Evolutionary conservation across 2,888 invertebrate species (phyloP), one percentile per base, ranked within the genome.

Genomic region (Parnassius orleans): DNA sequence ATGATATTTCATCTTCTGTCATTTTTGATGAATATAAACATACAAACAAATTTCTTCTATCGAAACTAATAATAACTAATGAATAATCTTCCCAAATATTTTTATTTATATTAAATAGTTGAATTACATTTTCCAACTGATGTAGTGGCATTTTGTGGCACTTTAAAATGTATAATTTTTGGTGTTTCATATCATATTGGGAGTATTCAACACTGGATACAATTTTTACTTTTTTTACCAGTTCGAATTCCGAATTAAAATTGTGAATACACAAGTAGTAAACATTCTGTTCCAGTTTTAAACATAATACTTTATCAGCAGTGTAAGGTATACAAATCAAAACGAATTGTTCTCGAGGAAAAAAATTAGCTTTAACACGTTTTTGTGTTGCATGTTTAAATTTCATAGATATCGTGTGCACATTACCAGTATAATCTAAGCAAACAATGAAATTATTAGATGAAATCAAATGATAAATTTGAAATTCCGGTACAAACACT

Each of bases 351-450:
- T 74, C 80, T 64, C 73, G 70, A 0, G 71, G 76, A 41, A 78
- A 76, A 66, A 83, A 85, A 46, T 65, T 69, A 15, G 71, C 74
- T 74, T 78, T 81, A 1, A 79, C 70, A 47, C 72, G 68, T 66
- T 83, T 86, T 63, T 78, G 75, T n/a, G 72, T 66, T 2, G 73
- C 50, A 58, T 74, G 81, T 69, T 87, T 85, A 42, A 85, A 82
- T 65, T 86, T 86, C 10, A 88, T 60, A 2, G 82, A 75, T 57
- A 77, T 77, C 52, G 74, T 67, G 57, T 86, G 81, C 14, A 87
- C 53, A 53, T 79, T 83, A 1, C 84, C 81, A 15, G 66, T 69
- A 41, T 64, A 68, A 66, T 90, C 90, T 43, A 88, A 62, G 64
- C 84, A 86, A 2, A 85, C 60, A 55, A 90, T 66, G 69, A 80